These are phyloP conservation scores for Pandemis heparana DNA, from an alignment of 2,888 invertebrate species.

Conservation along the genomic window DNA sequence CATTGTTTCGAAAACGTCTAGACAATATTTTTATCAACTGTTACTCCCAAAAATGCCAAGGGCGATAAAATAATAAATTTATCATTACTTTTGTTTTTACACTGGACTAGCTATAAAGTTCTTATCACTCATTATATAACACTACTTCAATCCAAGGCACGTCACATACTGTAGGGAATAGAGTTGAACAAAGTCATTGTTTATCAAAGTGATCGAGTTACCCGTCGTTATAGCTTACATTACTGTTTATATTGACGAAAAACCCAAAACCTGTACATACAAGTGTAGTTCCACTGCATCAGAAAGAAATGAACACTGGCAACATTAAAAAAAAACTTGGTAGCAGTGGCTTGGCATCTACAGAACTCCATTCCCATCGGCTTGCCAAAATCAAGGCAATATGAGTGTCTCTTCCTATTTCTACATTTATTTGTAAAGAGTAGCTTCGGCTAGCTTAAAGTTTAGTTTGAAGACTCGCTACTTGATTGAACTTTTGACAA, in stretches of 20 bases:
- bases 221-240: not conserved
- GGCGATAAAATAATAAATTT: not conserved
- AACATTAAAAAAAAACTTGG: not conserved
- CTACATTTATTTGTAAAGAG: no score
- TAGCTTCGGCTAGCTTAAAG: no score
- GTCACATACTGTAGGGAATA: slow-evolving; percentile 7
- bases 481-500: no score
- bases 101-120: not conserved
- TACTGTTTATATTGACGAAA: not conserved
- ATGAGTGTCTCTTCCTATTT: no score
- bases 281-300: not conserved
- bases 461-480: no score
- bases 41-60: not conserved
- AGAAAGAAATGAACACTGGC: not conserved
- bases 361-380: no score
- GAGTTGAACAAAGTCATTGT: not conserved
- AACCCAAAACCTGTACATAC: not conserved
- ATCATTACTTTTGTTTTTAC: not conserved
- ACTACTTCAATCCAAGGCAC: slow-evolving; percentile 1
- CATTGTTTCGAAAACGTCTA: not conserved
- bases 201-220: not conserved
- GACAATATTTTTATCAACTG: not conserved
- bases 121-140: not conserved
- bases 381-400: no score
- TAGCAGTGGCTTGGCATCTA: no score